Base-by-base conservation (phyloP, 2,113 vertebrate species). In the Xiphophorus maculatus region DNA sequence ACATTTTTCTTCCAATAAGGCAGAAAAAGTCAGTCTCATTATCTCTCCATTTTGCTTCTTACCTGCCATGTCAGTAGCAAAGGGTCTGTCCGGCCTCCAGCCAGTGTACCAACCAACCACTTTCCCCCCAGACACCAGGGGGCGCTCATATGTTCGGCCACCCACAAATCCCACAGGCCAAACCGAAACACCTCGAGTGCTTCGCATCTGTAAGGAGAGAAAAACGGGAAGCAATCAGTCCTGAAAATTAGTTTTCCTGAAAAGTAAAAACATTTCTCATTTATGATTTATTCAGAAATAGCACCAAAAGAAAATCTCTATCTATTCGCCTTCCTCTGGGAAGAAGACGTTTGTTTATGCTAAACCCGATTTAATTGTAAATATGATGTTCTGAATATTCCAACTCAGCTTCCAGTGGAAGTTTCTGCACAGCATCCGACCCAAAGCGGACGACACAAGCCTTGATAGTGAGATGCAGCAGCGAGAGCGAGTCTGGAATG, bases 31-130 rank as follows among this genome's bases (percentile, higher is more conserved):
- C 37, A 22, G 3, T 2, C 62, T 73, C 22, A 37, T 63, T 3
- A 37, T 9, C 29, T 29, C 19, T 66, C 5, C 44, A 48, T 1
- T 4, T 61, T 29, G 29, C 33, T 3, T 60, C 95, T 94, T 90
- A 98, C 98, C 98, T 93, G 98, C 98, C 98, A 99, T 99, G 91
- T 99, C 98, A 0, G 96, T 97, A 54, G 98, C 97, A 11, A 99
- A 99, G 10, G 97, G 96, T 80, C 98, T 93, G 93, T 98, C 98
- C 13, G 97, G 96, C 89, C 97, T 96, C 98, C 98, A 99, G 84
- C 98, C 98, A 0, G 98, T 98, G 93, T 99, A 99, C 98, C 98
- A 99, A 76, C 98, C 97, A 0, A 99, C 96, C 0, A 99, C 98
- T 81, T 95, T 98, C 58, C 98, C 97, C 0, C 95, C 95, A 17